Base-by-base conservation (phyloP, 2,113 vertebrate species). In the Hemiprocne comata region DNA sequence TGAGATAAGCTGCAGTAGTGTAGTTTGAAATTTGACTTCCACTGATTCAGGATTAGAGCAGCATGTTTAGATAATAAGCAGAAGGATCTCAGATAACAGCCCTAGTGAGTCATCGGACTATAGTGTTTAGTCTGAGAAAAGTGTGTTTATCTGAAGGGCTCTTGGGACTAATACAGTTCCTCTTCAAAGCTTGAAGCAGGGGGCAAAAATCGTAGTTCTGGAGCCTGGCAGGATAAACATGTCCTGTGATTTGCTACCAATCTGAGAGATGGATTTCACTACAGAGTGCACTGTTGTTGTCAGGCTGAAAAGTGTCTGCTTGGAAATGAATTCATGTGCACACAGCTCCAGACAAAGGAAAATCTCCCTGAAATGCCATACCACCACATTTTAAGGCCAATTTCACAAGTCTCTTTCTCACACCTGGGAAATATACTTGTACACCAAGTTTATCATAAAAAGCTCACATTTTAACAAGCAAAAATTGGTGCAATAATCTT, bases 41-140 rank as follows among this genome's bases (percentile, higher is more conserved):
- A 96, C 97, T 93, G 93, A 96, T 96, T 96, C 90, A 87, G 90
- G 85, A 97, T 91, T 95, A 94, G 54, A 97, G 48, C 34, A 90
- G 24, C 71, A 78, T 89, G 82, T 97, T 88, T 74, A 40, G 84
- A 93, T 95, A 97, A 97, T 85, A 96, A 93, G 66, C 58, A 88
- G 57, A 84, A 95, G 90, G 66, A 95, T 91, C 86, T 91, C 53
- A 77, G 77, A 90, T 91, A 97, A 93, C 81, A 96, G 69, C 28
- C 78, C 81, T 67, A 96, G 54, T 73, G 89, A 94, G 76, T 93
- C 83, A 93, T 50, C 8, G 3, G 93, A 87, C 72, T 82, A 85
- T 5, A 78, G 76, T 33, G 62, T 85, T 96, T 86, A 91, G 90
- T 55, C 50, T 86, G 64, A 94, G 72, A 96, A 96, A 42, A 94